phyloP scores from a whole-genome alignment of 2,888 invertebrate genomes.

The Euspilapteryx auroguttella region DNA sequence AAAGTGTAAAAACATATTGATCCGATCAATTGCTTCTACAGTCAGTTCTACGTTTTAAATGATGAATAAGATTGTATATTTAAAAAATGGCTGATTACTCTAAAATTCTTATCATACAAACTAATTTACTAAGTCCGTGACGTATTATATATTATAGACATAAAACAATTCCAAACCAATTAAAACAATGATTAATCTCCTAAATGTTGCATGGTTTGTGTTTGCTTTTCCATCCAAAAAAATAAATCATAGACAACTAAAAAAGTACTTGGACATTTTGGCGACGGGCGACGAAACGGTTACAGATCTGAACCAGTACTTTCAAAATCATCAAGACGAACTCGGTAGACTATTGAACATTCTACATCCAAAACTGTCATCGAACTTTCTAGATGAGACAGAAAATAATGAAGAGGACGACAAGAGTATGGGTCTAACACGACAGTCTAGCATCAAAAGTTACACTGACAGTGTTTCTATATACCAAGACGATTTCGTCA shows the following conservation, averaged over 20 bases:
- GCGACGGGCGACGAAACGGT: conserved; percentile 46
- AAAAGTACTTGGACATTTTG: conserved; percentile 65
- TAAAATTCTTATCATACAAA: too few species aligned
- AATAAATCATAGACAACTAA: conserved; percentile 40
- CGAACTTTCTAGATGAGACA: conserved; percentile 28
- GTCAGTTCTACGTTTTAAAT: too few species aligned
- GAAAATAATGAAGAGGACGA: conserved; percentile 40
- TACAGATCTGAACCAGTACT: conserved; percentile 38
- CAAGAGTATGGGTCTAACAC: conserved; percentile 20
- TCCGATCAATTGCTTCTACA: too few species aligned
- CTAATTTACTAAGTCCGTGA: too few species aligned
- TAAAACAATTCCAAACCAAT: too few species aligned
- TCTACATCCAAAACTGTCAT: conserved; percentile 34
- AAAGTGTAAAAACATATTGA: too few species aligned
- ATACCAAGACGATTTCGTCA: conserved; percentile 35
- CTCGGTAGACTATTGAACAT: conserved; percentile 33
- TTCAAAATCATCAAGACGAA: conserved; percentile 40
- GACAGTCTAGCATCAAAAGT: conserved; percentile 28
- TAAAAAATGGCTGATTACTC: too few species aligned
- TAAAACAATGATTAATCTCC: background rate
- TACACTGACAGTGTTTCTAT: conserved; percentile 33
- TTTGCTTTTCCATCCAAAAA: conserved; percentile 17
- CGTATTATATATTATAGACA: too few species aligned
- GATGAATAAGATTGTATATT: too few species aligned
- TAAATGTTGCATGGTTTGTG: conserved; percentile 51